Base-by-base conservation (phyloP, 2,888 invertebrate genomes). In the Conops quadrifasciatus region DNA sequence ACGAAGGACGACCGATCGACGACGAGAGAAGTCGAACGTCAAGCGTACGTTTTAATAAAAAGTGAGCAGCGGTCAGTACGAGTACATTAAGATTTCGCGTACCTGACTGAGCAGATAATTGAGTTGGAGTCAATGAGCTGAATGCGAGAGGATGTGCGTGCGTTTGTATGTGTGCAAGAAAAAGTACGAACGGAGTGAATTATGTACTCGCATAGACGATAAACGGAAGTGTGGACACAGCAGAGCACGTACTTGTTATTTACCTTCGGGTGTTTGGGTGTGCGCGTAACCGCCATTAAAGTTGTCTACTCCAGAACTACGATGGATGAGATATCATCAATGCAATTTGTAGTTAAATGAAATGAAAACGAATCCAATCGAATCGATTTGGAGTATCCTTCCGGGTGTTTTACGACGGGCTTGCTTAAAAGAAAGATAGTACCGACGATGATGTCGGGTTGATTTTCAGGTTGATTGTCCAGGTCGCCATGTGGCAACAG, bases 21-120 rank as follows among this genome's bases (percentile, higher is more conserved):
- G 36, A 9, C 36, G 36, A 36, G 9, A 36, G 53, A 21, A 24
- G 21, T 11, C 21, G 1, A 11, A 53, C 21, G 21, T 9, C 58
- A 24, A 58, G 28, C 68, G 49, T 68, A 62, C 51, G 62, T 73
- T 77, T 77, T 77, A 78, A 80, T 77, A 80, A 80, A 79, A 80
- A 79, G 78, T 78, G 79, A 79, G 78, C 74, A 36, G 9, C 5
- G 5, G 36, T 7, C 4, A 9, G 36, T 36, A 36, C 9, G 36
- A 76, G 79, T 80, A 79, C 80, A 80, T 80, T 80, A 80, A 79
- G 80, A 78, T 78, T 79, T 80, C 78, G 77, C 77, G 77, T 77
- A 80, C 80, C 80, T 80, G 79, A 77, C 77, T 77, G 79, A 77
- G 78, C 79, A 75, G 72, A 75, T 76, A 77, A 77, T 77, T 74